phyloP scores from a whole-genome alignment of 92 coral and sea anemone genomes.

The Blastomussa wellsi region DNA sequence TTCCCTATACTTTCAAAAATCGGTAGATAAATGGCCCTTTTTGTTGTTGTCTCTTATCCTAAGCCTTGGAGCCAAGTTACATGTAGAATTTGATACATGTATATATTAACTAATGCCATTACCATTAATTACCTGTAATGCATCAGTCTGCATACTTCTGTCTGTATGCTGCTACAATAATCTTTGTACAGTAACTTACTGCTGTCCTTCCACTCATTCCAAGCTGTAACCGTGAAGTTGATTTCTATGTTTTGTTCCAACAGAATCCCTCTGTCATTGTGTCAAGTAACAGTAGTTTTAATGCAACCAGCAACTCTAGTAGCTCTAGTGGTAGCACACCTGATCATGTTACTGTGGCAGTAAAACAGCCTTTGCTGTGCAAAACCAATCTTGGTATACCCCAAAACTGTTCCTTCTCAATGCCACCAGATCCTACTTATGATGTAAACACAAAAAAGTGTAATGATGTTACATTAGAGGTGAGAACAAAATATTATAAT shows the following conservation, averaged over 20 bases:
- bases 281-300: slow-evolving; percentile 16
- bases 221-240: too few species aligned
- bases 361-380: slow-evolving; percentile 73
- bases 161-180: too few species aligned
- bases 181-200: too few species aligned
- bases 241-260: not conserved
- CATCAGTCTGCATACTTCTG: too few species aligned
- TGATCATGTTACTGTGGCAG: slow-evolving; percentile 21
- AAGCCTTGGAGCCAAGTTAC: not conserved
- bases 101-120: too few species aligned
- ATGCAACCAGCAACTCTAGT: slow-evolving; percentile 47
- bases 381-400: slow-evolving; percentile 66
- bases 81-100: too few species aligned
- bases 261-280: slow-evolving; percentile 55
- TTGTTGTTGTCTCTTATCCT: not conserved
- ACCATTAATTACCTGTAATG: too few species aligned
- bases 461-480: slow-evolving; percentile 87
- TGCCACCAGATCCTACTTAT: slow-evolving; percentile 76
- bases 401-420: slow-evolving; percentile 58
- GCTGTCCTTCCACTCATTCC: not conserved
- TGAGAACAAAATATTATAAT: slow-evolving; percentile 15
- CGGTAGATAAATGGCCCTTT: too few species aligned
- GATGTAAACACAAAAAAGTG: slow-evolving; percentile 71
- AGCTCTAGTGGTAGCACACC: slow-evolving; percentile 38
- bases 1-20: too few species aligned